A percentile compares a stretch with the other conserved stretches of the same genome.
These are phyloP conservation scores for Drosophila tsacasi DNA, from an alignment of 1,140 invertebrate species.

Conservation along the genomic window DNA sequence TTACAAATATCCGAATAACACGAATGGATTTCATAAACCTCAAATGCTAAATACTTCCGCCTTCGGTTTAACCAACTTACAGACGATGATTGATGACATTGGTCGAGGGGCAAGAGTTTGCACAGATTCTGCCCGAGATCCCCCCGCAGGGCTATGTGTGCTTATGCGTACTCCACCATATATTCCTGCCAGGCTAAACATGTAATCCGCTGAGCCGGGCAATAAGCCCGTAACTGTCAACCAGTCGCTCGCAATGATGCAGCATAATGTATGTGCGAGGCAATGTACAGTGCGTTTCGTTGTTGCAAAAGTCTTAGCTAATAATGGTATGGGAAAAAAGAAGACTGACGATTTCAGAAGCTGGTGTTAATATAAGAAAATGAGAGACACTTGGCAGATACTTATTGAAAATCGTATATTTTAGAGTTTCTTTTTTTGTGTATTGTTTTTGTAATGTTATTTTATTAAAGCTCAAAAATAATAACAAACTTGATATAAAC, in stretches of 20 bases:
- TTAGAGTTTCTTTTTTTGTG: not conserved
- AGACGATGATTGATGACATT: slow-evolving; percentile 68
- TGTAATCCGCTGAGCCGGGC: slow-evolving; percentile 51
- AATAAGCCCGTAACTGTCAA: slow-evolving; percentile 57
- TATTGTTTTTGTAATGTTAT: not conserved
- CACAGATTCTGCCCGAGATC: slow-evolving; percentile 51
- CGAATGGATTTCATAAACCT: slow-evolving; percentile 32
- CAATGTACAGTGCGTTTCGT: slow-evolving; percentile 16
- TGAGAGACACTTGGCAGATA: not conserved
- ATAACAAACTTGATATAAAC: too few species aligned
- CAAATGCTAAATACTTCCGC: slow-evolving; percentile 65
- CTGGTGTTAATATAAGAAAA: not conserved
- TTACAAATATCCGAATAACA: slow-evolving; percentile 53
- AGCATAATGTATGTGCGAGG: slow-evolving; percentile 10
- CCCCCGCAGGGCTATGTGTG: slow-evolving; percentile 17
- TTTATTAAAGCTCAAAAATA: not conserved
- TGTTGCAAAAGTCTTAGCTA: not conserved
- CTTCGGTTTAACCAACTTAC: slow-evolving; percentile 48
- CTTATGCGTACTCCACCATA: slow-evolving; percentile 14
- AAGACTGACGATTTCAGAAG: not conserved
- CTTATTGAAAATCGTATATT: not conserved
- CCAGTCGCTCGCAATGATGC: slow-evolving; percentile 46
- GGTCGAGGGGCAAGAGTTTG: slow-evolving; percentile 45
- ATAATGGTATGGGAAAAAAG: not conserved
- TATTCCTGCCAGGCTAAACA: slow-evolving; percentile 35